A percentile compares a stretch with the other conserved stretches of the same genome.
Evolutionary conservation across 2,797 vertebrate genomes (phyloP).

Genomic region (Masticophis lateralis): DNA sequence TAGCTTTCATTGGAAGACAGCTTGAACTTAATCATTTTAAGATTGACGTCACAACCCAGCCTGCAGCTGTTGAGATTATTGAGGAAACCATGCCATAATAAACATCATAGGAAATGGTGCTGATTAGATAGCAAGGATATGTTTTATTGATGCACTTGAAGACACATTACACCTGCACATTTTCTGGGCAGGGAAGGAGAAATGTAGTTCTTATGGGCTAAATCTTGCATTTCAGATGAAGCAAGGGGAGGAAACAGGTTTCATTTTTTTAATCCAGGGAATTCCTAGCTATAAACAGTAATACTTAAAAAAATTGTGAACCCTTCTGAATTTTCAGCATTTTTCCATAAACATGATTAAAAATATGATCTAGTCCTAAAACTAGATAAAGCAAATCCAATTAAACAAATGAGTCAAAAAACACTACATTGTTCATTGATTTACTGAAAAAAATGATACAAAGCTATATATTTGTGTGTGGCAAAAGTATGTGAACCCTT

Average conservation of each 20-base stretch:
- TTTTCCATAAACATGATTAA: background rate
- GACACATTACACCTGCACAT: background rate
- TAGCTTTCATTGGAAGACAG: slow-evolving; percentile 4
- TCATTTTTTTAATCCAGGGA: background rate
- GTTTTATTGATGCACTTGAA: slow-evolving; percentile 27
- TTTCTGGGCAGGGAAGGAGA: background rate
- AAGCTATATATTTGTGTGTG: background rate
- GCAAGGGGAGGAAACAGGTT: background rate
- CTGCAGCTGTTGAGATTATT: slow-evolving; percentile 65
- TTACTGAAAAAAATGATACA: background rate
- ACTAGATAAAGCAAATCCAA: background rate
- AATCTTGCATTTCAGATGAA: background rate
- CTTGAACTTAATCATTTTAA: background rate
- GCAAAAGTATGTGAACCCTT: background rate
- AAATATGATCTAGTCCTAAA: background rate
- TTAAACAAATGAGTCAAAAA: background rate
- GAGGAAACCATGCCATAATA: slow-evolving; percentile 55
- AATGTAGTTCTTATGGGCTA: fast-evolving
- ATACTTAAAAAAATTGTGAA: background rate
- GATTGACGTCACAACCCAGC: slow-evolving; percentile 51
- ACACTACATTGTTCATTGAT: background rate
- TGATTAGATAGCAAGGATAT: slow-evolving; percentile 62
- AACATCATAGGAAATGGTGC: background rate
- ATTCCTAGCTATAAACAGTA: background rate
- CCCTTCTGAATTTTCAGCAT: background rate